A percentile compares a stretch with the other conserved stretches of the same genome.
Evolutionary conservation across 30 jellyfish, hydroid and myxozoan species (phyloP).

Genomic region (Calvadosia cruxmelitensis): DNA sequence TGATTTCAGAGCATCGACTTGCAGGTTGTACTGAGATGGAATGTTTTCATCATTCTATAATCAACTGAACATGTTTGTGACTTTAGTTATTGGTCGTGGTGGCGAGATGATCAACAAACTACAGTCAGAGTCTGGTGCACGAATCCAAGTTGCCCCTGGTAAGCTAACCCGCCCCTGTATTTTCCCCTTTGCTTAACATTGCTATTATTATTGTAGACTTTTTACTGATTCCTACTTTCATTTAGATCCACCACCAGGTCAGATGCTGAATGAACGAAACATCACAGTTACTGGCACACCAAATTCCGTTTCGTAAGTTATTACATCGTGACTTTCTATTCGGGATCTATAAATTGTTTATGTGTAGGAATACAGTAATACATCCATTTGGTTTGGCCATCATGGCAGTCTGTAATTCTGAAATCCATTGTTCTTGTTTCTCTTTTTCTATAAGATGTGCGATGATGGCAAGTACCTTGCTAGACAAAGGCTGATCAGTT

Average conservation of each 20-base stretch:
- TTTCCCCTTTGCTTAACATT: too few species aligned
- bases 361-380: too few species aligned
- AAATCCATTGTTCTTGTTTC: too few species aligned
- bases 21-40: neutral
- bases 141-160: slow-evolving; percentile 97
- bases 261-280: slow-evolving; percentile 43
- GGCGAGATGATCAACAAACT: slow-evolving; percentile 91
- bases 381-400: too few species aligned
- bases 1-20: neutral
- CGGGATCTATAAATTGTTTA: neutral
- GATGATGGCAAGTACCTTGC: too few species aligned
- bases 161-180: too few species aligned
- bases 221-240: too few species aligned
- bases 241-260: slow-evolving; percentile 94
- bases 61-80: neutral
- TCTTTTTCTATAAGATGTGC: too few species aligned
- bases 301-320: slow-evolving; percentile 70
- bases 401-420: too few species aligned
- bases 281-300: slow-evolving; percentile 84
- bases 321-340: neutral
- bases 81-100: slow-evolving; percentile 83
- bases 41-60: neutral
- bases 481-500: too few species aligned
- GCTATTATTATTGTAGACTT: too few species aligned
- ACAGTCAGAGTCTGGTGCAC: slow-evolving; percentile 89